Conservation (phyloP, 2,797 vertebrate genomes). For the Artibeus lituratus region DNA sequence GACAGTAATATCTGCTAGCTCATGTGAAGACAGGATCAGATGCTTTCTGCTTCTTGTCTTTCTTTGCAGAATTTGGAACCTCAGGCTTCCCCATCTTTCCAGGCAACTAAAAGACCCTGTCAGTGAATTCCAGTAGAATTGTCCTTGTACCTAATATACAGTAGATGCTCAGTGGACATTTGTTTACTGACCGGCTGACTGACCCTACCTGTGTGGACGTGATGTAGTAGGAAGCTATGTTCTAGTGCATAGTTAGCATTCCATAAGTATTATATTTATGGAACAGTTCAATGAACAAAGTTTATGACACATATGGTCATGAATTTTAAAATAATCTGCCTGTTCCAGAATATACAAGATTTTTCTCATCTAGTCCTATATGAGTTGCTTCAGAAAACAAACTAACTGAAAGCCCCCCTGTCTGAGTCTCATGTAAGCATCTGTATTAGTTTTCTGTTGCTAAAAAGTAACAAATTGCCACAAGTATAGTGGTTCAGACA, state of each 20-base stretch:
- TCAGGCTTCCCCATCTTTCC: not conserved
- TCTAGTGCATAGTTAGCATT: not conserved
- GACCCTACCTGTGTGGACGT: not conserved
- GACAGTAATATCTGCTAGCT: not conserved
- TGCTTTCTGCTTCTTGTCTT: not conserved
- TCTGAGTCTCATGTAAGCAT: not conserved
- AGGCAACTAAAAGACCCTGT: not conserved
- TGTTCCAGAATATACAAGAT: not conserved
- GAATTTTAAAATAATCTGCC: not conserved
- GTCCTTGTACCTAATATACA: not conserved
- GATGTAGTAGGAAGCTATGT: not conserved
- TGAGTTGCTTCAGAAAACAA: constrained; percentile 3
- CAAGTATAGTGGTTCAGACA: not conserved
- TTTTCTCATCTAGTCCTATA: not conserved
- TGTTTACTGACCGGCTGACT: not conserved
- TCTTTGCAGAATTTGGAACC: not conserved
- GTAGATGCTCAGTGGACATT: not conserved
- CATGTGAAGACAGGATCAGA: not conserved
- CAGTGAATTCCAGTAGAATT: not conserved
- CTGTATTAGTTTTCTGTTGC: not conserved
- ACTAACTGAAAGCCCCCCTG: not conserved
- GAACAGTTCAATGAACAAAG: not conserved
- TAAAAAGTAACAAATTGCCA: not conserved
- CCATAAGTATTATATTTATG: not conserved
- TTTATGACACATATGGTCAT: not conserved